These are phyloP conservation scores for Epicauta chinensis DNA, from an alignment of 1,140 invertebrate genomes.

Conservation along the genomic window DNA sequence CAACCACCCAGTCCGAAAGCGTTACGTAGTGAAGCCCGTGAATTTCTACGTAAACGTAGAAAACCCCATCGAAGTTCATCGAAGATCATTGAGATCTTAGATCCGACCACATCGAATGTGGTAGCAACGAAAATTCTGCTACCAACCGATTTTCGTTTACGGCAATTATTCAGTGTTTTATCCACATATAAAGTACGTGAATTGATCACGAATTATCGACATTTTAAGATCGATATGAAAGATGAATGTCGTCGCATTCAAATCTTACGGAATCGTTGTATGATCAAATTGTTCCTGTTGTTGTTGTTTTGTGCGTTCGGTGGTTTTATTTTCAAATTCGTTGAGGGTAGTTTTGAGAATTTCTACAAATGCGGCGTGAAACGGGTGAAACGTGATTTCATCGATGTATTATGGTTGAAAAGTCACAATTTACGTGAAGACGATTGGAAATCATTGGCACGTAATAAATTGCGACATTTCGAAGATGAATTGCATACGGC, in stretches of 20 bases:
- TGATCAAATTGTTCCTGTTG: conserved; percentile 57
- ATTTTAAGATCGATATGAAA: conserved; percentile 53
- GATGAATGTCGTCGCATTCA: conserved; percentile 49
- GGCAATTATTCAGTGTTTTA: conserved; percentile 24
- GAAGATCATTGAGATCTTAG: conserved; percentile 40
- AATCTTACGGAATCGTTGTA: conserved; percentile 58
- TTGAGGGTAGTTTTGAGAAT: conserved; percentile 74
- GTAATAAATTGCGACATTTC: conserved; percentile 73
- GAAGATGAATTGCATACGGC: conserved; percentile 80
- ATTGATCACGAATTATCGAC: conserved; percentile 46
- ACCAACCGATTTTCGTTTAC: conserved; percentile 10
- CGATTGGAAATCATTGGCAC: conserved; percentile 79
- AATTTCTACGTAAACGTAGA: conserved; percentile 17
- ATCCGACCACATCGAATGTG: conserved; percentile 24
- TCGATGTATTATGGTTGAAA: conserved; percentile 70
- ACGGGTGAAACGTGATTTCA: conserved; percentile 76
- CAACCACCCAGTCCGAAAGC: conserved; percentile 11
- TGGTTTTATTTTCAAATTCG: conserved; percentile 68
- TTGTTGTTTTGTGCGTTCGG: conserved; percentile 71
- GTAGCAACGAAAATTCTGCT: conserved; percentile 14
- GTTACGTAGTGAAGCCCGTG: conserved; percentile 18
- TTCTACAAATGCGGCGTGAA: conserved; percentile 85
- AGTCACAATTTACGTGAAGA: conserved; percentile 77
- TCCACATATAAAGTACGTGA: conserved; percentile 36
- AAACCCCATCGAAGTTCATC: conserved; percentile 18